Evolutionary conservation across 2,888 invertebrate genomes (phyloP).

Genomic region (Andrena marginata): DNA sequence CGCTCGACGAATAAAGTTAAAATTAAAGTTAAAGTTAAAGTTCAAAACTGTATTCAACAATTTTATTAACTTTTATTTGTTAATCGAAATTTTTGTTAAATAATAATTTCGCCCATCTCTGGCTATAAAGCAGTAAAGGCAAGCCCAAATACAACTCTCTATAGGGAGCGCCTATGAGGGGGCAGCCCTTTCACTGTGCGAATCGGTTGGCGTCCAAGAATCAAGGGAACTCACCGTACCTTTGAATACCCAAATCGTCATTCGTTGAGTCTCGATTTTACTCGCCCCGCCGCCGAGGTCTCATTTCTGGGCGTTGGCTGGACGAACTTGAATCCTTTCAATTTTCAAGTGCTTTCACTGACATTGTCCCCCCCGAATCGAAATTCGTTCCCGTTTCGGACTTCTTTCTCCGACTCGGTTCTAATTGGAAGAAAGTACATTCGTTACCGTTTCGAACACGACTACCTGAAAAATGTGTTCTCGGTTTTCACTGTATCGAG

Average conservation of each 20-base stretch:
- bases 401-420: neutral
- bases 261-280: neutral
- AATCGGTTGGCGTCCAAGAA: too few species aligned
- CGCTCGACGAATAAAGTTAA: too few species aligned
- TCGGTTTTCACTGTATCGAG: conserved; percentile 8
- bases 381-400: neutral
- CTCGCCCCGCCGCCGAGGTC: neutral
- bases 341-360: conserved; percentile 17
- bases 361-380: neutral
- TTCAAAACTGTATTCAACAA: too few species aligned
- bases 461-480: neutral
- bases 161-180: too few species aligned
- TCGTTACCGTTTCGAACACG: neutral
- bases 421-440: conserved; percentile 20
- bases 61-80: neutral
- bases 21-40: too few species aligned
- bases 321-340: conserved; percentile 1
- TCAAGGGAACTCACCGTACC: too few species aligned
- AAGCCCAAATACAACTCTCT: too few species aligned
- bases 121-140: neutral
- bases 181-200: too few species aligned
- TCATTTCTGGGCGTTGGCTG: neutral
- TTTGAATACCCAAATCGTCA: too few species aligned
- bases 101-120: too few species aligned
- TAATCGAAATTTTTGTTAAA: neutral